Evolutionary conservation across 2,797 vertebrate species (phyloP).

Genomic region (Acanthiza pusilla): DNA sequence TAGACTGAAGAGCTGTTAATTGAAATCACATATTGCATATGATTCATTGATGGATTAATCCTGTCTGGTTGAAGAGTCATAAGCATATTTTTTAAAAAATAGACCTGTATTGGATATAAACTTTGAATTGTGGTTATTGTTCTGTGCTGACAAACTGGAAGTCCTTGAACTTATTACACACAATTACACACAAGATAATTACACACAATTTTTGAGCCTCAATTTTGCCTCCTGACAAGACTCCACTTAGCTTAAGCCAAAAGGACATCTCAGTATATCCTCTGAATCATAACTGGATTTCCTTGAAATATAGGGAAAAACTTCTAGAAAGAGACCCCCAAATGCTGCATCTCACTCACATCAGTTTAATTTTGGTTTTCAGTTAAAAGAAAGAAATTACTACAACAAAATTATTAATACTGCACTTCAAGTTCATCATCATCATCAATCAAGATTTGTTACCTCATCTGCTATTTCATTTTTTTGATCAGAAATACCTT

Average conservation of each 20-base stretch:
- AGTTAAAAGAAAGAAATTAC: not conserved
- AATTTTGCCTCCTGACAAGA: not conserved
- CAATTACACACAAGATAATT: not conserved
- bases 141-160: not conserved
- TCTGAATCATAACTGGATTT: not conserved
- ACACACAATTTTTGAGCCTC: not conserved
- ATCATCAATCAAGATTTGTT: not conserved
- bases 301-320: not conserved
- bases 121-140: not conserved
- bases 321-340: not conserved
- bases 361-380: not conserved
- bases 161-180: not conserved
- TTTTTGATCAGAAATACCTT: not conserved
- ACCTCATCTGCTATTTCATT: not conserved
- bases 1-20: not conserved
- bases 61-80: not conserved
- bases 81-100: not conserved
- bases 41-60: not conserved
- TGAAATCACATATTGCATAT: not conserved
- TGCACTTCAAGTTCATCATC: not conserved
- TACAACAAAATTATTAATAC: not conserved
- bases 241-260: not conserved
- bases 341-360: not conserved
- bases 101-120: not conserved
- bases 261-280: not conserved